phyloP scores from a whole-genome alignment of 2,797 vertebrate species.

The Buphagus erythrorhynchus region DNA sequence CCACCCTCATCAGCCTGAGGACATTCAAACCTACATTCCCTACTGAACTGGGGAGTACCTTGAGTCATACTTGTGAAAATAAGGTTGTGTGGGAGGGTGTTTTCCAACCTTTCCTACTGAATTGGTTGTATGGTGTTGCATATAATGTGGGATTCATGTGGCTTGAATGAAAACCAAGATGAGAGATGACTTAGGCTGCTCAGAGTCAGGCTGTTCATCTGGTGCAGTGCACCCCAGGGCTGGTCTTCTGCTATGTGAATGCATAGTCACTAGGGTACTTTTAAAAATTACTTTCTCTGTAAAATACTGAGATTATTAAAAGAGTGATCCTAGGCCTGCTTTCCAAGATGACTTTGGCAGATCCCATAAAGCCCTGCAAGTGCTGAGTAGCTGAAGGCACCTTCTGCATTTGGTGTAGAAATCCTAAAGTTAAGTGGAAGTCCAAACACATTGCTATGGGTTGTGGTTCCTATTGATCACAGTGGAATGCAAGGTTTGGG shows the following conservation, averaged over 20 bases:
- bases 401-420: neutral
- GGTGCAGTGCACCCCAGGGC: fast-evolving
- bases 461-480: fast-evolving
- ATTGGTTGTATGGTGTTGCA: neutral
- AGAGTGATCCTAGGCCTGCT: neutral
- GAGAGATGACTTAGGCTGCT: neutral
- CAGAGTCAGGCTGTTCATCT: neutral
- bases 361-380: neutral
- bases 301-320: neutral
- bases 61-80: neutral
- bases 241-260: neutral
- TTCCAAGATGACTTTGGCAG: neutral
- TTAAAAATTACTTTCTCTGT: neutral
- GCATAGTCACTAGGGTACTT: neutral
- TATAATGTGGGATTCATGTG: neutral
- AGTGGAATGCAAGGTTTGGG: neutral
- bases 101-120: neutral
- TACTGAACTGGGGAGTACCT: neutral
- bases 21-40: neutral
- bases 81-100: neutral
- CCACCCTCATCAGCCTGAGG: neutral
- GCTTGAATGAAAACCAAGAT: neutral
- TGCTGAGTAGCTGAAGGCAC: neutral
- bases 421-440: neutral
- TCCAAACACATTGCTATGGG: neutral